Evolutionary conservation across 2,888 invertebrate species (phyloP), one percentile per base, ranked within the genome.

Genomic region (Macaria liturata): DNA sequence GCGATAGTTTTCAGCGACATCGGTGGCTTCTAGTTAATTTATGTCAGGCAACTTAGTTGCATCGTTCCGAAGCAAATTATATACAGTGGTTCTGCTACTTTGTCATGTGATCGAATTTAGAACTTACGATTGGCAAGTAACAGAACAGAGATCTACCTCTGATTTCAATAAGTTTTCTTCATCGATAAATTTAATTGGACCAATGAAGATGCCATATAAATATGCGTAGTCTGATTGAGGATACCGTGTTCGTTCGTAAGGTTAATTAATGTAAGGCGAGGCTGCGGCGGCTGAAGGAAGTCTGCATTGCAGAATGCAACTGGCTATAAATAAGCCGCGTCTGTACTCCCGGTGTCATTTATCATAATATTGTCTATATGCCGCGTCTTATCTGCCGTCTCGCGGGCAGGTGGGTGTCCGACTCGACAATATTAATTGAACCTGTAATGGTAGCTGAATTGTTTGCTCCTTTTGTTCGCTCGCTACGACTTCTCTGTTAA

Each of bases 301-400:
- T 54, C 47, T 55, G 58, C 64, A 64, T 66, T 66, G 67, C 68
- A 71, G 69, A 64, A 65, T 66, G 66, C 68, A 70, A 67, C 65
- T 52, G 65, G 68, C 67, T 68, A 79, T 83, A 80, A 81, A 80
- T 83, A 82, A 78, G 50, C 74, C 64, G 69, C 67, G 67, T 67
- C 66, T 68, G 69, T 76, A 76, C 77, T 70, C 74, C 76, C 69
- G 72, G 72, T 81, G 75, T 78, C 79, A 79, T 87, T 86, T 81
- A 85, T 87, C 86, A 86, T 85, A 86, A 86, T 84, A 81, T 83
- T 83, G 86, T 83, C 76, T 76, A 68, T 75, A 79, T 81, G 78
- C 68, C 62, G 68, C 76, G 78, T 78, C 80, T 81, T 80, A 84
- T 82, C 79, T 80, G 66, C 54, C 61, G 69, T 67, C 67, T 65